These are phyloP conservation scores for Salvelinus namaycush DNA, from an alignment of 2,113 vertebrate species.

Conservation along the genomic window DNA sequence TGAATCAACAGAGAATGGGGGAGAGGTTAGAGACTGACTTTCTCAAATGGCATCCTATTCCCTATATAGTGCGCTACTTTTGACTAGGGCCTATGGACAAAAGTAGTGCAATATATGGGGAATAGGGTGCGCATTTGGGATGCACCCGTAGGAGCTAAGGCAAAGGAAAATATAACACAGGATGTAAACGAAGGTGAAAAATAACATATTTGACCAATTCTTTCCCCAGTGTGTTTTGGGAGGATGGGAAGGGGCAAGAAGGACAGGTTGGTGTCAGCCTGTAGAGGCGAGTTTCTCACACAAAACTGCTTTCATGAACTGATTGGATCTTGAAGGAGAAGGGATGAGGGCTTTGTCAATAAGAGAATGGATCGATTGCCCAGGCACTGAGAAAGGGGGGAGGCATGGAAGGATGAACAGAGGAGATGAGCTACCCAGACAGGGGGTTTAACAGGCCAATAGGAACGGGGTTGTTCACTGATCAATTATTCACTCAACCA, in stretches of 20 bases:
- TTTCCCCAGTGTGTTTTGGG: slow-evolving; percentile 2
- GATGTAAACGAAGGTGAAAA: slow-evolving; percentile 48
- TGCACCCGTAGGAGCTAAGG: slow-evolving; percentile 53
- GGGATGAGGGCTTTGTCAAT: slow-evolving; percentile 26
- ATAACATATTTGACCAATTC: slow-evolving; percentile 34
- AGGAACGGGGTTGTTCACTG: slow-evolving; percentile 27
- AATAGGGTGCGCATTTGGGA: too few species aligned
- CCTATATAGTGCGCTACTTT: not conserved
- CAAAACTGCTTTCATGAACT: slow-evolving; percentile 20
- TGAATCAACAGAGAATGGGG: slow-evolving; percentile 34
- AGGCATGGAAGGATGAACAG: not conserved
- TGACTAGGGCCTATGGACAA: too few species aligned
- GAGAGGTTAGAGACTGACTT: slow-evolving; percentile 25
- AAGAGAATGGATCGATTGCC: slow-evolving; percentile 34
- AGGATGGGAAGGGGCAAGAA: not conserved
- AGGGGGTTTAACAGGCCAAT: slow-evolving; percentile 10
- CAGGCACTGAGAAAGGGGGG: slow-evolving; percentile 50
- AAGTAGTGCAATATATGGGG: too few species aligned
- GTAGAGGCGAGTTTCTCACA: not conserved
- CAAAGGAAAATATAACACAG: slow-evolving; percentile 26
- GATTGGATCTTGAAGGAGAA: slow-evolving; percentile 23
- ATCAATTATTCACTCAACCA: slow-evolving; percentile 10
- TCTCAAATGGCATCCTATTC: slow-evolving; percentile 25
- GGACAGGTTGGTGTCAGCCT: not conserved
- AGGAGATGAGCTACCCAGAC: slow-evolving; percentile 1